Conservation (phyloP, 2,113 vertebrate genomes). For the Lepus americanus region DNA sequence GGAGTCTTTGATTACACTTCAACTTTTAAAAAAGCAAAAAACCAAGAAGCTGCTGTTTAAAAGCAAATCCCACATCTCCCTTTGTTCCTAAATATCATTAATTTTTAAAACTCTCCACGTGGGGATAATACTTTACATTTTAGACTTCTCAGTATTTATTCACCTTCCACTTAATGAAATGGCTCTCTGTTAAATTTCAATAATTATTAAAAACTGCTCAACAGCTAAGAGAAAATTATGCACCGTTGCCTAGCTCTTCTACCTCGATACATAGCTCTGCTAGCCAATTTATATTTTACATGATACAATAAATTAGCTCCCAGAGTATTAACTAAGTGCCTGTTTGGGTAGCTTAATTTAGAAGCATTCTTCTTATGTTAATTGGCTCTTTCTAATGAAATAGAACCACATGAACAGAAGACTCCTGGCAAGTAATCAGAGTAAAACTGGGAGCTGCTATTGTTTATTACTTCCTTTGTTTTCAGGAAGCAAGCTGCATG, state of each 20-base stretch:
- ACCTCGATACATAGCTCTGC: slow-evolving; percentile 72
- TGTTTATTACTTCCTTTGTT: slow-evolving; percentile 82
- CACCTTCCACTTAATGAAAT: slow-evolving; percentile 77
- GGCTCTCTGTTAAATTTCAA: slow-evolving; percentile 71
- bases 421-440: slow-evolving; percentile 75
- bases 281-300: slow-evolving; percentile 77
- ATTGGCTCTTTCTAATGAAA: slow-evolving; percentile 69
- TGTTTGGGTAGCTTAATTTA: slow-evolving; percentile 81
- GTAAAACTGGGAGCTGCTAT: slow-evolving; percentile 72
- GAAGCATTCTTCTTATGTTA: slow-evolving; percentile 77
- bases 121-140: slow-evolving; percentile 65
- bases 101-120: slow-evolving; percentile 72
- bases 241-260: slow-evolving; percentile 66
- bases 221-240: slow-evolving; percentile 71
- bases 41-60: slow-evolving; percentile 15
- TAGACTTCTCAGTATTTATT: slow-evolving; percentile 72
- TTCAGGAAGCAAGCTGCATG: slow-evolving; percentile 73
- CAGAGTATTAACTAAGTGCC: slow-evolving; percentile 76
- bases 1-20: slow-evolving; percentile 23
- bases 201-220: slow-evolving; percentile 77
- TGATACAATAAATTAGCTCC: slow-evolving; percentile 80
- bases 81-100: slow-evolving; percentile 61
- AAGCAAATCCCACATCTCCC: slow-evolving; percentile 49
- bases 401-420: slow-evolving; percentile 40
- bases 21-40: slow-evolving; percentile 57